phyloP scores from a whole-genome alignment of 1,140 invertebrate genomes.

The Drosophila sulfurigaster region DNA sequence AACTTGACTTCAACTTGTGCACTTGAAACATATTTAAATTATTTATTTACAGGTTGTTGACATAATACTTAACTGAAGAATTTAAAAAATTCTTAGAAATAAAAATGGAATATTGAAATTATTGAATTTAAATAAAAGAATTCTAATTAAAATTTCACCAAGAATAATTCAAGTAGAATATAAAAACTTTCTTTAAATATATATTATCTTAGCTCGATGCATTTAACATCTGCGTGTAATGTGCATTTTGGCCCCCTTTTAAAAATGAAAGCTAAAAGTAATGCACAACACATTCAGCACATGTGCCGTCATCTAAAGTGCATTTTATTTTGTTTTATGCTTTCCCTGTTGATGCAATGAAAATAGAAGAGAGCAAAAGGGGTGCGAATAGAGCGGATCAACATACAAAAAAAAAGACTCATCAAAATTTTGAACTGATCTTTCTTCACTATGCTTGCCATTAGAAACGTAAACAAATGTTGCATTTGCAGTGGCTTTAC shows the following conservation, averaged over 20 bases:
- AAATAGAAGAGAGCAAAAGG: not conserved
- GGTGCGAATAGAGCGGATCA: slow-evolving; percentile 3
- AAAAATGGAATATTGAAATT: not conserved
- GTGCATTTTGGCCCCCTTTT: not conserved
- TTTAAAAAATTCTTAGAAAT: not conserved
- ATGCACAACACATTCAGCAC: slow-evolving; percentile 9
- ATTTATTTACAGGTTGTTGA: no score
- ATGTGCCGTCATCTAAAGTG: slow-evolving; percentile 29
- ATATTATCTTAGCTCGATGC: not conserved
- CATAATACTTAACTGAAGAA: no score
- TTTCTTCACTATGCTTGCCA: slow-evolving; percentile 4
- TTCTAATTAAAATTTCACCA: not conserved
- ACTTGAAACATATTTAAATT: not conserved
- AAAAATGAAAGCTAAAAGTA: slow-evolving; percentile 1
- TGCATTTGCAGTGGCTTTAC: slow-evolving; percentile 53
- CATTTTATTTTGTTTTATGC: slow-evolving; percentile 11
- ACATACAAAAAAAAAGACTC: slow-evolving; percentile 5
- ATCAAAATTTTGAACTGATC: slow-evolving; percentile 5
- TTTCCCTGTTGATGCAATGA: slow-evolving; percentile 6
- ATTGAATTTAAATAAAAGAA: not conserved
- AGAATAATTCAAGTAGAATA: not conserved
- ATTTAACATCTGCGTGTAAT: slow-evolving; percentile 2
- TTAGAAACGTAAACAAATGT: slow-evolving; percentile 73
- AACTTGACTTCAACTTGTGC: not conserved
- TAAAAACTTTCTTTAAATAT: not conserved